Evolutionary conservation across 1,140 invertebrate species (phyloP), one percentile per base, ranked within the genome.

Genomic region (Phymorhynchus buccinoides): DNA sequence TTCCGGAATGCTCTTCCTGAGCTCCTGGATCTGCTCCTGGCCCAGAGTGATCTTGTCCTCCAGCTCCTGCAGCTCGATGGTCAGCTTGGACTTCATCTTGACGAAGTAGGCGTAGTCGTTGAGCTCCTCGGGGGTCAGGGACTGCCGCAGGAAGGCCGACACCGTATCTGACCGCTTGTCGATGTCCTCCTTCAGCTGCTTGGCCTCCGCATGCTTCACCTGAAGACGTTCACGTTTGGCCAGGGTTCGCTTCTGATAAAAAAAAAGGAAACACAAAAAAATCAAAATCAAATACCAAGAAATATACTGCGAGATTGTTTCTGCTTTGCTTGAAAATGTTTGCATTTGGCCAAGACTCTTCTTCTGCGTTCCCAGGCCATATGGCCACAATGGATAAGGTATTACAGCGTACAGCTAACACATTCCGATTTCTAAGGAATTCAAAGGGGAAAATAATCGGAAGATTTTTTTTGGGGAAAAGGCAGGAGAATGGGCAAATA

Each of bases 1-100:
- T 32, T 86, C 88, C 1, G 90, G 91, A 66, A 93, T 93, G 87
- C 91, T 93, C 78, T 90, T 90, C 78, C 90, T 89, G 6, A 93
- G 83, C 42, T 91, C 91, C 62, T 86, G 42, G n/a, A 97, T 94
- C 93, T 98, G 97, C 93, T 97, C 96, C 92, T 97, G 96, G 48
- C 96, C 96, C 75, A 97, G 94, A 90, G 96, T 96, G 86, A 98
- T 97, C 93, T 97, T 97, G 91, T 98, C 97, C 87, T 96, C 95
- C 85, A 97, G 96, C 91, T 97, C 96, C 88, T 96, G 95, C 83
- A 96, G 95, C 91, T 97, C 97, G 91, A 97, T 96, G 88, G 97
- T 96, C 75, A 98, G 93, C 94, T 97, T 97, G n/a, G 96, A 96
- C 94, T 97, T 98, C 96, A 97, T 97, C 90, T 96, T 96, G 88